Percentiles rank a stretch among this genome's conserved stretches.
Conservation (phyloP, 2,797 vertebrate genomes). For the Halcyon smyrnensis region DNA sequence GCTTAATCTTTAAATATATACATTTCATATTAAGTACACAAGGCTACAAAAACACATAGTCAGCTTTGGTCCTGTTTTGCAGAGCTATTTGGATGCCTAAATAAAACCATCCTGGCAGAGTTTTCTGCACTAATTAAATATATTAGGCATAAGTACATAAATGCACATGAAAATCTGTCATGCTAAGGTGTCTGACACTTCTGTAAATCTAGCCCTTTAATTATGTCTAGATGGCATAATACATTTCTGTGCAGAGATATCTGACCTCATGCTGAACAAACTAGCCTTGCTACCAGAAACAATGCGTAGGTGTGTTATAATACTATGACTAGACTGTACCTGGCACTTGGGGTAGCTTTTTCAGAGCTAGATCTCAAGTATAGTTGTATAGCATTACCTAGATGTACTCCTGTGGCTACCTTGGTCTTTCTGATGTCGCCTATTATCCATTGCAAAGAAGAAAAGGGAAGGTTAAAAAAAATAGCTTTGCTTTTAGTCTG, state of each 20-base stretch:
- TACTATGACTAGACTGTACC: not conserved
- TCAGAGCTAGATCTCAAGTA: not conserved
- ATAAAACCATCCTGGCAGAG: not conserved
- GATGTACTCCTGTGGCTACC: not conserved
- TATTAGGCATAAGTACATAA: not conserved
- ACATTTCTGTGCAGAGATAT: not conserved
- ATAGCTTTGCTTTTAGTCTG: not conserved
- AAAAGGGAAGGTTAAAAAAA: not conserved
- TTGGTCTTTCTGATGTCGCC: not conserved
- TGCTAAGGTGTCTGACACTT: not conserved
- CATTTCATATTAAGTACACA: not conserved
- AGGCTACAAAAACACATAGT: not conserved
- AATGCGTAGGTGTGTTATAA: not conserved
- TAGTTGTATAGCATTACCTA: not conserved
- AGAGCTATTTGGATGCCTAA: not conserved
- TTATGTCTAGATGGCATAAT: not conserved
- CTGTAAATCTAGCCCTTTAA: not conserved
- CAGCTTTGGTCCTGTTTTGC: conserved; percentile 6
- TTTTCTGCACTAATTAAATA: not conserved
- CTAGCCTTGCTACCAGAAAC: not conserved
- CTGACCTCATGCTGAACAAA: not conserved
- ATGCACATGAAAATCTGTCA: fast-evolving
- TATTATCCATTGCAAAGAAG: conserved; percentile 16
- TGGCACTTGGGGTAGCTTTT: not conserved
- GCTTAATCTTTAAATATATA: not conserved